A percentile compares a stretch with the other conserved stretches of the same genome.
These are phyloP conservation scores for Danionella dracula DNA, from an alignment of 2,797 vertebrate species.

Conservation along the genomic window DNA sequence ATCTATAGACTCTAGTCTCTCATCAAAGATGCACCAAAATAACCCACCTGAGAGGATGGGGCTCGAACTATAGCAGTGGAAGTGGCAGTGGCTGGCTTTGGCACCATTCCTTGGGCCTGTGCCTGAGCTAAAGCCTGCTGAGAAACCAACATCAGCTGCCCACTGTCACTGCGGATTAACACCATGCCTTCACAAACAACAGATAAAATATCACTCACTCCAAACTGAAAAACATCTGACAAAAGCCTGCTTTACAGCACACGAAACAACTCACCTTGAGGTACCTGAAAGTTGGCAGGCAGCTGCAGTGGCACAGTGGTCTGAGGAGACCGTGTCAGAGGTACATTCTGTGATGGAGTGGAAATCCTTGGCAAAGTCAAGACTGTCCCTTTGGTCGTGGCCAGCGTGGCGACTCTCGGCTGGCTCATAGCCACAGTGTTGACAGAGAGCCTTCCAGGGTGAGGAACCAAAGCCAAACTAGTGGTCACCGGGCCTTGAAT, in stretches of 20 bases:
- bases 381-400: conserved; percentile 52
- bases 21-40: not conserved
- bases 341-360: conserved; percentile 38
- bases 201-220: not conserved
- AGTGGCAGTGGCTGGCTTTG: conserved; percentile 37
- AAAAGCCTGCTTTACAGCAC: not conserved
- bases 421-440: conserved; percentile 44
- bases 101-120: conserved; percentile 58
- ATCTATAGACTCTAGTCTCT: too few relatives aligned
- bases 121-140: conserved; percentile 80
- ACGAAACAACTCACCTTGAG: conserved; percentile 55
- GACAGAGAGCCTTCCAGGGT: conserved; percentile 13
- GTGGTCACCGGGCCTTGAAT: conserved; percentile 2
- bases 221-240: not conserved
- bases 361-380: conserved; percentile 58
- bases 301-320: conserved; percentile 54
- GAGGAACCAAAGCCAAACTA: conserved; percentile 5
- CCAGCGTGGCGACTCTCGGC: conserved; percentile 38
- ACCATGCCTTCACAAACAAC: conserved; percentile 76
- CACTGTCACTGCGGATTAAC: conserved; percentile 85
- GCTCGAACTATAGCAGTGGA: conserved; percentile 36
- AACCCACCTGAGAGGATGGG: conserved; percentile 55
- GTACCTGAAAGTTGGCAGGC: conserved; percentile 67
- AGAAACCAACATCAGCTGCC: conserved; percentile 90
- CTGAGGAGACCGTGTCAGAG: conserved; percentile 45